Base-by-base conservation (phyloP, 2,888 invertebrate genomes). In the Amphipyra berbera region DNA sequence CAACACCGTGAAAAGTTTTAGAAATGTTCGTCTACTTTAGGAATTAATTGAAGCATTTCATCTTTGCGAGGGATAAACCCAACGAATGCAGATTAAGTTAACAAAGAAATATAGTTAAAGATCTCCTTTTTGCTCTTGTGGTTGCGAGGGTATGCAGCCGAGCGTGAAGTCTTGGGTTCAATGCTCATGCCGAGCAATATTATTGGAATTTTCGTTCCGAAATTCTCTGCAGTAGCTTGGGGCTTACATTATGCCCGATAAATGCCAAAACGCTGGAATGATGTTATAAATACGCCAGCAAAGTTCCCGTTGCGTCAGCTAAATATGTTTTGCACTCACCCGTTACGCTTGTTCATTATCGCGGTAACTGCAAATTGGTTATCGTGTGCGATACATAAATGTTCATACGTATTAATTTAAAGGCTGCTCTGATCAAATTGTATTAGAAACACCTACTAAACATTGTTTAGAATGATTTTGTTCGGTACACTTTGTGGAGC, bases 291-390 rank as follows among this genome's bases (percentile, higher is more conserved):
- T 30, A 30, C 30, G n/a, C 40, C 1, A n/a, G 27, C n/a, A 33
- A 15, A 6, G 2, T 1, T 33, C 40, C 37, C 13, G 38, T 72
- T 56, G 59, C 58, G 14, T 59, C 41, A 50, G 48, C 66, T 76
- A 10, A 71, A 48, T 59, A 55, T 76, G 72, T 66, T 65, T 33
- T 44, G 42, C 30, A 40, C 35, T 55, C 46, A 15, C 30, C 45
- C 58, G 48, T 52, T 71, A 27, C 48, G 38, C 49, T 46, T 59
- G 57, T 68, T 73, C 69, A 73, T 73, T 77, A 68, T 44, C 13
- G 38, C 9, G 59, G 74, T 68, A 73, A 73, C 69, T 73, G 73
- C 73, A 73, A 77, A 73, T 73, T 73, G 78, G 52, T 68, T 77
- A 77, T 56, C 61, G 74, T 30, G 13, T 56, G 21, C n/a, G 54